Base-by-base conservation (phyloP, 2,888 invertebrate genomes). In the Cecidostiba fungosa region DNA sequence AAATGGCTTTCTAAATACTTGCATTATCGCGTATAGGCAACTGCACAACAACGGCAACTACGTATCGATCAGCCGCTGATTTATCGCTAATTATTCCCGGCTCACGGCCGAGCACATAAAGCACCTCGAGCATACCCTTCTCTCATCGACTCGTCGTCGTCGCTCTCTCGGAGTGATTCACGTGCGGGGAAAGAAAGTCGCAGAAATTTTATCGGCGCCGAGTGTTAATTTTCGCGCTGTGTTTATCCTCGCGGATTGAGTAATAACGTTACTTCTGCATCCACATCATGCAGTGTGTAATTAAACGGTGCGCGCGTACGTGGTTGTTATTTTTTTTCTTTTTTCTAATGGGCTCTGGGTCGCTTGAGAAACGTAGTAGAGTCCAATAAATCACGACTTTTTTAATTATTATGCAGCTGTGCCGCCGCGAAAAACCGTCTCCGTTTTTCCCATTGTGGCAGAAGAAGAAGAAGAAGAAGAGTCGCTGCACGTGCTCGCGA, bases 1-100 rank as follows among this genome's bases (percentile, higher is more conserved):
- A 82, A 87, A 88, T 87, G 87, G 85, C 87, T 88, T 87, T 88
- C 87, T 88, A 87, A 88, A 88, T 88, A 86, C 85, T 80, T 87
- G 87, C 80, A 87, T 85, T 88, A 87, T 85, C 88, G 85, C 62
- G 19, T 19, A 19, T 6, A 3, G 47, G 0, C 14, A 16, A 43
- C 43, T 62, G 36, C 29, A 82, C 81, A 76, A 76, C 82, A 59
- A 69, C 32, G 74, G 23, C 76, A 36, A 39, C 77, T 47, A n/a
- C 77, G 87, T 88, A 88, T 88, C 89, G 89, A 89, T 89, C 88
- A 84, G 78, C 50, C 87, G 70, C 8, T 87, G 89, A 89, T 89
- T 89, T 90, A 89, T 89, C 87, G 88, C 87, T 89, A 88, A 90
- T 89, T 89, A 88, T 89, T 88, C 87, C 82, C 82, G 86, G 87